phyloP scores from a whole-genome alignment of 2,797 vertebrate genomes.

The Bradypodion pumilum region DNA sequence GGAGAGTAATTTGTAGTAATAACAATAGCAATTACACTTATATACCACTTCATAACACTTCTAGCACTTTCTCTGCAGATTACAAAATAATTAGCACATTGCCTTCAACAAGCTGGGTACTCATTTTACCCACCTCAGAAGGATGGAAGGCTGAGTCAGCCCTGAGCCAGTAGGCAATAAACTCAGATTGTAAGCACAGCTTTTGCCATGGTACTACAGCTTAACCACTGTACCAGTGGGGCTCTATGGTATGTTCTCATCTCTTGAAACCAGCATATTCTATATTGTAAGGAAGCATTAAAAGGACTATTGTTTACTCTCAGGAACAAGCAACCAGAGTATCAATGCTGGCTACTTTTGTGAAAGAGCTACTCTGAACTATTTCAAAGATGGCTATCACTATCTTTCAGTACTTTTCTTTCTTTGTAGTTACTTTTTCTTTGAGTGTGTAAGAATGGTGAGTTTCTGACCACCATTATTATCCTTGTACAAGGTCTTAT shows the following conservation, averaged over 20 bases:
- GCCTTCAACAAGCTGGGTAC: no score
- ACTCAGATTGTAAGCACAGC: no score
- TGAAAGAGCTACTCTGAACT: background rate
- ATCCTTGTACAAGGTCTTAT: background rate
- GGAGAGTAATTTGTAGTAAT: background rate
- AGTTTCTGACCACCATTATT: background rate
- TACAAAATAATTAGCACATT: no score
- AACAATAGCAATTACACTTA: no score
- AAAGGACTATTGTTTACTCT: background rate
- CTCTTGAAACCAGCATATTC: constrained; percentile 3
- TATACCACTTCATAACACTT: no score
- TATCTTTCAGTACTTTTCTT: background rate
- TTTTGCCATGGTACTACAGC: no score
- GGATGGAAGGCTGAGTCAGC: no score
- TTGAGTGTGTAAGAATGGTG: background rate
- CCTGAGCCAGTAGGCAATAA: no score
- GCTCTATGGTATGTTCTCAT: background rate
- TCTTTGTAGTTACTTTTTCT: background rate
- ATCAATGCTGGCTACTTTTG: background rate
- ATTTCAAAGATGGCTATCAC: background rate
- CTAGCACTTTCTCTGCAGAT: no score
- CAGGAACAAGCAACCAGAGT: background rate
- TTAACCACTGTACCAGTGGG: no score
- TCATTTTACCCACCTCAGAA: no score
- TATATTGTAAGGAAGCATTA: background rate